These are phyloP conservation scores for Syrrhaptes paradoxus DNA, from an alignment of 2,113 vertebrate species.

Conservation along the genomic window DNA sequence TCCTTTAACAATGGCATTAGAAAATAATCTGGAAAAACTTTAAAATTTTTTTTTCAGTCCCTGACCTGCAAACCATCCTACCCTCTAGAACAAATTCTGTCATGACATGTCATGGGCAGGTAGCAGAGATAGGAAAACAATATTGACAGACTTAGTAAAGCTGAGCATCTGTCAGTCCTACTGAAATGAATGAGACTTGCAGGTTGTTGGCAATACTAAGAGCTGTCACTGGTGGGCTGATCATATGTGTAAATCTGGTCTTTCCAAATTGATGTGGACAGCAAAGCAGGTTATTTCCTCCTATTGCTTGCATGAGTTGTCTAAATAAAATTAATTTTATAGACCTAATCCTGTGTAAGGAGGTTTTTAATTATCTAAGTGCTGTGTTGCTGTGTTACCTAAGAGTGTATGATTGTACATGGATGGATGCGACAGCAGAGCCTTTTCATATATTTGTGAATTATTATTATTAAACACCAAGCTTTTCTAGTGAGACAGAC, in stretches of 20 bases:
- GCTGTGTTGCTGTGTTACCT: background rate
- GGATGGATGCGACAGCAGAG: background rate
- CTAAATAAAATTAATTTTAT: slow-evolving; percentile 20
- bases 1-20: background rate
- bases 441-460: background rate
- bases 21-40: background rate
- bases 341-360: slow-evolving; percentile 17
- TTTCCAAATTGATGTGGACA: background rate
- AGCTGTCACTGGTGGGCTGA: background rate
- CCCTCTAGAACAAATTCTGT: background rate
- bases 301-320: background rate
- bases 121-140: background rate
- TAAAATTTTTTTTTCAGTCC: background rate
- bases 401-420: background rate
- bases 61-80: background rate
- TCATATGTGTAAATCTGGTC: background rate
- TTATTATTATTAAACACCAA: background rate
- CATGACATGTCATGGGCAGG: background rate
- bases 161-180: background rate
- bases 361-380: slow-evolving; percentile 26
- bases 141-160: background rate
- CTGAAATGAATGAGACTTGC: background rate
- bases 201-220: background rate
- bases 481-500: background rate
- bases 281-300: slow-evolving; percentile 16